Conservation (phyloP, 1,140 invertebrate genomes). For the Drosophila pachea region DNA sequence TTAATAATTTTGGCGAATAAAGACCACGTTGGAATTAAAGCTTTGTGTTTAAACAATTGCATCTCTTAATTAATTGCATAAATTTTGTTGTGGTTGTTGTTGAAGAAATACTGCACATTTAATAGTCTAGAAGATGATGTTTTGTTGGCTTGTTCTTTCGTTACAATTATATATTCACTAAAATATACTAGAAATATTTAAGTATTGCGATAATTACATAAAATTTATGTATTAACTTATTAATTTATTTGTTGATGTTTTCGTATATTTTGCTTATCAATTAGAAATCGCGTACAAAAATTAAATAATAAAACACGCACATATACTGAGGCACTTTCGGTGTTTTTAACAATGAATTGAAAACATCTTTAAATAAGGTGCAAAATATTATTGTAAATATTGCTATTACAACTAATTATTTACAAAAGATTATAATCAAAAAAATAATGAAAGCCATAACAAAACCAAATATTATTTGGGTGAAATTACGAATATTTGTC, state of each 20-base stretch:
- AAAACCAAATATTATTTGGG: slow-evolving; percentile 33
- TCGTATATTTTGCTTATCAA: slow-evolving; percentile 40
- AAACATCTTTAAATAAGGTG: too few relatives aligned
- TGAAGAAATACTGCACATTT: slow-evolving; percentile 60
- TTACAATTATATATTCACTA: slow-evolving; percentile 57
- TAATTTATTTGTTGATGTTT: too few relatives aligned
- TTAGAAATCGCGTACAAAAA: slow-evolving; percentile 46
- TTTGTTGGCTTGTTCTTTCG: slow-evolving; percentile 21
- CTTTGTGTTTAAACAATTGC: background rate
- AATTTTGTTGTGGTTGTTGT: too few relatives aligned
- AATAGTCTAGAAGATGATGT: slow-evolving; percentile 44
- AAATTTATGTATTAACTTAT: slow-evolving; percentile 19
- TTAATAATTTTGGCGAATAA: slow-evolving; percentile 61
- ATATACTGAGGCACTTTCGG: slow-evolving; percentile 75
- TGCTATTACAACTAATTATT: slow-evolving; percentile 55
- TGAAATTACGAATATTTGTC: slow-evolving; percentile 12
- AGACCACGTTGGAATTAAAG: slow-evolving; percentile 57
- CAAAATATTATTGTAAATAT: slow-evolving; percentile 42
- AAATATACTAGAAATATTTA: slow-evolving; percentile 48
- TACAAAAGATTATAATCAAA: slow-evolving; percentile 48
- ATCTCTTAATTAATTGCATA: too few relatives aligned
- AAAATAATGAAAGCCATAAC: slow-evolving; percentile 11
- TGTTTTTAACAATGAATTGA: slow-evolving; percentile 73
- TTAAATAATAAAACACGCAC: slow-evolving; percentile 55
- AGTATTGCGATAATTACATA: slow-evolving; percentile 40